These are phyloP conservation scores for Stomatorhinus walkeri DNA, from an alignment of 2,797 vertebrate species.

Conservation along the genomic window DNA sequence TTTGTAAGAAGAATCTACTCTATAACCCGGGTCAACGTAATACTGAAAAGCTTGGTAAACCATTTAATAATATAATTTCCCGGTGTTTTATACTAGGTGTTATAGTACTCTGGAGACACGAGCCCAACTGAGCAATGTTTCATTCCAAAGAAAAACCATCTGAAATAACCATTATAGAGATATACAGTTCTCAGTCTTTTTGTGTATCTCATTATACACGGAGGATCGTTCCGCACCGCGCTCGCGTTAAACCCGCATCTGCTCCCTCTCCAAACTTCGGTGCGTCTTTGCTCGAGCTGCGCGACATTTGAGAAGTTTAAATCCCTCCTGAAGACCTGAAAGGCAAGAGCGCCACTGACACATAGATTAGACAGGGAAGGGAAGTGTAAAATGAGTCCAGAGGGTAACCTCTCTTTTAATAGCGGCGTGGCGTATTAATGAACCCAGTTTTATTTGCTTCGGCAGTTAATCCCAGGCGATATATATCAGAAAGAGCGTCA, in stretches of 20 bases:
- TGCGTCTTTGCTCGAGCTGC: constrained; percentile 17
- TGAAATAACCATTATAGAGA: constrained; percentile 10
- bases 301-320: constrained; percentile 23
- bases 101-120: background rate
- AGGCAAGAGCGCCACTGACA: constrained; percentile 13
- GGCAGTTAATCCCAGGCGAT: background rate
- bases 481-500: background rate
- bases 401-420: constrained; percentile 4
- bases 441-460: background rate
- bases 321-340: constrained; percentile 11
- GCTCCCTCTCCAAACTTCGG: constrained; percentile 13
- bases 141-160: constrained; percentile 5
- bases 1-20: background rate
- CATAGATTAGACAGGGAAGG: background rate
- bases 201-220: background rate
- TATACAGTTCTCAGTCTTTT: background rate
- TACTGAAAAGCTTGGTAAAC: background rate
- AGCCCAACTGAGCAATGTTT: background rate
- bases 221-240: background rate
- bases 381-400: background rate
- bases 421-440: constrained; percentile 19
- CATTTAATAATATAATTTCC: constrained; percentile 1
- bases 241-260: background rate
- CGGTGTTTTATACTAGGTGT: constrained; percentile 3
- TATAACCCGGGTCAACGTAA: background rate